Percentiles rank a stretch among this genome's conserved stretches.
These are phyloP conservation scores for Synanthedon tipuliformis DNA, from an alignment of 2,888 invertebrate species.

Conservation along the genomic window DNA sequence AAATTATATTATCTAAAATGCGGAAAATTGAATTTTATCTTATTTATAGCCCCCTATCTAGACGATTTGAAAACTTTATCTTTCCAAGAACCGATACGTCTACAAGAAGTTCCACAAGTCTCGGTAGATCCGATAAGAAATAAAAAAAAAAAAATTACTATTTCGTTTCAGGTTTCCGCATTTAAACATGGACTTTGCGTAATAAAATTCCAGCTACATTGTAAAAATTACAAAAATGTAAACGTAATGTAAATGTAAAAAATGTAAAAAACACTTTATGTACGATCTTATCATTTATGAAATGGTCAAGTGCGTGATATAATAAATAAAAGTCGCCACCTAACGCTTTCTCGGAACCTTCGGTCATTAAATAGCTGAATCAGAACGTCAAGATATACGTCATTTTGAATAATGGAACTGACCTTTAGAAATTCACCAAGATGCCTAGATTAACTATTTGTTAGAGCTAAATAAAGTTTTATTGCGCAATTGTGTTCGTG, in stretches of 20 bases:
- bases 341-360: constrained; percentile 23
- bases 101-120: no score
- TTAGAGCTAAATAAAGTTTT: background rate
- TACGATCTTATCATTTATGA: background rate
- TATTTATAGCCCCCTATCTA: no score
- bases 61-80: no score
- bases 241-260: background rate
- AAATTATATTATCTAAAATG: no score
- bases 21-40: no score
- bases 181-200: no score
- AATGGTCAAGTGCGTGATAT: background rate
- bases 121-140: no score
- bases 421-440: constrained; percentile 21
- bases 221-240: no score
- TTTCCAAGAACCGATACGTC: no score
- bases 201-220: no score
- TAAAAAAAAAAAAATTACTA: no score
- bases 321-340: constrained; percentile 1
- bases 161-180: no score
- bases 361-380: constrained; percentile 35
- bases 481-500: background rate
- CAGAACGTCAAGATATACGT: constrained; percentile 28
- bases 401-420: constrained; percentile 33
- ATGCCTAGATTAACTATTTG: background rate
- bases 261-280: background rate